Evolutionary conservation across 2,113 vertebrate species (phyloP), one percentile per base, ranked within the genome.

Genomic region (Hiodon alosoides): DNA sequence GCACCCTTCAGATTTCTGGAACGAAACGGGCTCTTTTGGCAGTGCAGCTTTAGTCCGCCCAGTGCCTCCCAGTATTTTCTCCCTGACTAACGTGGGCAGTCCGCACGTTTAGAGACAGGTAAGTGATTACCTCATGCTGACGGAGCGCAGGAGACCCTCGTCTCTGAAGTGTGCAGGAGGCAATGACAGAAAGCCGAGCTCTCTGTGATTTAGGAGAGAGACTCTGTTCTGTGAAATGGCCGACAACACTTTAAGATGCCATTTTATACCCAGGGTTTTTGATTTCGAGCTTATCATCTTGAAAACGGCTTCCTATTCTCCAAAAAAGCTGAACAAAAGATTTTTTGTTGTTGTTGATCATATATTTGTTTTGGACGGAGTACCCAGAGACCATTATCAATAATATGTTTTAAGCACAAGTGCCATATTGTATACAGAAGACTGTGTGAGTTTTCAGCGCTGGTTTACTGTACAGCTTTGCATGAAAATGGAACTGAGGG

Each of bases 101-200:
- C 51, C 62, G 50, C 51, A 54, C 3, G 55, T 73, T 66, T 73
- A 31, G 17, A 54, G 72, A 66, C 61, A 66, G 72, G 61, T 73
- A 73, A 73, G 52, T 66, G 72, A 73, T 65, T 66, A 13, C 61
- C 16, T 31, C 72, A 66, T 16, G 14, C 50, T 6, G 52, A 65
- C 60, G n/a, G 62, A 54, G 54, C 51, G 50, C 10, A 14, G 62
- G 72, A 66, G n/a, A 52, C 17, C 7, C 50, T 59, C 16, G 47
- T 17, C 72, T 13, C 9, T 47, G 31, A 11, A 65, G 5, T 13
- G 17, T 7, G 2, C 64, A 46, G 13, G 31, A 31, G 31, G 31
- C 31, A 31, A 31, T 31, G 31, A 31, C 10, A 16, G 16, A 50
- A 48, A n/a, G 8, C 14, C 46, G 59, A 31, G 9, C 5, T 52